Evolutionary conservation across 2,888 invertebrate species (phyloP), one percentile per base, ranked within the genome.

Genomic region (Trissonchulus sp.): DNA sequence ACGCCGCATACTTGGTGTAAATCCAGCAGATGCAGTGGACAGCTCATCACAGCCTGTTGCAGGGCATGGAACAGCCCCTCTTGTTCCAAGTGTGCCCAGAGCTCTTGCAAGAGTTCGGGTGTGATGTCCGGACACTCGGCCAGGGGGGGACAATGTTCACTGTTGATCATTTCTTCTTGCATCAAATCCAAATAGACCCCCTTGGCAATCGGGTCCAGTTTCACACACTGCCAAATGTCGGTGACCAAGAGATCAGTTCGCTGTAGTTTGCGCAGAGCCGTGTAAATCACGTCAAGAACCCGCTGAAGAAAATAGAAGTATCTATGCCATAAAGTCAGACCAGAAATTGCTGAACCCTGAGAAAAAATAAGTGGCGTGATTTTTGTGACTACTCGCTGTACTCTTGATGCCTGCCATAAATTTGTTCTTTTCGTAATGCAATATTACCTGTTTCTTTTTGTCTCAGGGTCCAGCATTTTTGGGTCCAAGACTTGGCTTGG

Each of bases 11-110:
- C 89, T 85, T 91, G 91, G 84, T 93, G 90, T 31, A 93, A 87
- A 85, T 93, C 93, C 74, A 93, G 86, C 78, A 90, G 91, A 71
- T 88, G 88, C 80, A 93, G 90, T 79, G 91, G 90, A 77, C 92
- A 86, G 79, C 90, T 90, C 2, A 91, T 88, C 72, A 93, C 88
- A 75, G 91, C 89, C 38, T 89, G 88, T 84, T 92, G 91, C 74
- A 92, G 85, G 77, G 89, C 88, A 79, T 89, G 85, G 73, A 90
- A 88, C 81, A 90, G 87, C 65, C 88, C 88, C 78, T 89, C 88
- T 63, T 88, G 86, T 79, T 90, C 89, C 85, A 90, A 89, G 84
- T 91, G 89, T 30, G 88, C 86, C 2, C 92, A 90, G 80, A 92
- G 88, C 74, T 90, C 90, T 83, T 92, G 91, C 77, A 91, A 89